Base-by-base conservation (phyloP, 2,113 vertebrate species). In the Aramus guarauna region DNA sequence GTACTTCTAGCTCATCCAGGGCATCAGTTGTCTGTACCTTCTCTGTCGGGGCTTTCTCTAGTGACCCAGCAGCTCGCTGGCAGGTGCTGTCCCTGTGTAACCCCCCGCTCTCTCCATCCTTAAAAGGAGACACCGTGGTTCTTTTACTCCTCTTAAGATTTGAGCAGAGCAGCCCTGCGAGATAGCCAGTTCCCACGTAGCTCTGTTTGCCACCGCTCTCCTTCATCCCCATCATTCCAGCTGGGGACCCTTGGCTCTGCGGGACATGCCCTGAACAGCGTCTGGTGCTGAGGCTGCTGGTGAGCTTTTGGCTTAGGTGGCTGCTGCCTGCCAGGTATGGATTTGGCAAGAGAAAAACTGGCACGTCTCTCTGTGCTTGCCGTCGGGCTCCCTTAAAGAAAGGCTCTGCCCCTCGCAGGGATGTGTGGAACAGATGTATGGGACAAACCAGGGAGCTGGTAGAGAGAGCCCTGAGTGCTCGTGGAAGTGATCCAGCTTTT, bases 161-260 rank as follows among this genome's bases (percentile, higher is more conserved):
- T 37, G 36, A 3, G 6, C 48, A 43, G 84, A 39, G 55, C 80
- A 77, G n/a, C 50, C 36, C 58, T 27, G 47, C 2, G 2, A 34
- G 53, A 19, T 14, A 15, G 59, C n/a, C 0, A 0, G 16, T 62
- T 85, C 52, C 52, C 23, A 7, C 1, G 3, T 0, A 30, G 18
- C 78, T 29, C 69, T 22, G 21, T 66, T 26, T 59, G 52, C 32
- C 53, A 47, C 48, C 4, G 2, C 48, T 73, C 18, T 55, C 45
- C 72, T 62, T 30, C 55, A n/a, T 36, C 36, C 23, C 36, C 22
- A 0, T 29, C 4, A 0, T 41, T 39, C 48, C 48, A 10, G 17
- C 34, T 0, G 1, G 18, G 18, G n/a, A 18, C 37, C 29, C 75
- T 64, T 4, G 9, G 37, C 63, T 39, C 27, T 21, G 29, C 4